Conservation (phyloP, 2,888 invertebrate species). For the Morpho achilles region DNA sequence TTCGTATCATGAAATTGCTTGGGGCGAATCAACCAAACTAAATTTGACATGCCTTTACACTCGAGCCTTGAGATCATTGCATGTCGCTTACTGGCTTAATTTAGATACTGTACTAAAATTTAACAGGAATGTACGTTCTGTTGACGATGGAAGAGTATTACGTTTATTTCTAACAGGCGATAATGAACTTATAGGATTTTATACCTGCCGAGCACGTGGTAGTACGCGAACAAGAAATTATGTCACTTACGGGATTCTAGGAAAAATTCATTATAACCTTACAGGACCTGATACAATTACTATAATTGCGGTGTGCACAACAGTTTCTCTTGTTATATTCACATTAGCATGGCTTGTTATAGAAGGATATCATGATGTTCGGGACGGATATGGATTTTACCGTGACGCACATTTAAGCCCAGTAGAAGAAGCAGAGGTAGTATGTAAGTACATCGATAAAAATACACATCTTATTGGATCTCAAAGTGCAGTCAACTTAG, state of each 20-base stretch:
- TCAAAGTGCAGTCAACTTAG: slow-evolving; percentile 44
- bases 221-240: slow-evolving; percentile 53
- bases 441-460: slow-evolving; percentile 59
- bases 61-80: slow-evolving; percentile 39
- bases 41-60: slow-evolving; percentile 65
- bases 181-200: slow-evolving; percentile 59
- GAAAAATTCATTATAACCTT: slow-evolving; percentile 48
- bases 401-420: slow-evolving; percentile 59
- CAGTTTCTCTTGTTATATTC: slow-evolving; percentile 48
- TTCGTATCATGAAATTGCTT: slow-evolving; percentile 59
- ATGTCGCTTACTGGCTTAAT: slow-evolving; percentile 54
- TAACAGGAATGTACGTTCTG: slow-evolving; percentile 42
- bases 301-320: slow-evolving; percentile 52
- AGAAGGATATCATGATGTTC: slow-evolving; percentile 60
- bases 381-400: slow-evolving; percentile 63
- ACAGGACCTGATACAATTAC: slow-evolving; percentile 53
- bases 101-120: slow-evolving; percentile 45
- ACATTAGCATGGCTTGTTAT: slow-evolving; percentile 55
- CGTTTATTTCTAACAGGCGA: slow-evolving; percentile 50
- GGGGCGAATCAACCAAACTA: slow-evolving; percentile 57
- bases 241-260: slow-evolving; percentile 65
- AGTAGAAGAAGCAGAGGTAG: slow-evolving; percentile 58
- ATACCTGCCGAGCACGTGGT: slow-evolving; percentile 58
- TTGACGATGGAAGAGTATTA: slow-evolving; percentile 57
- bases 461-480: slow-evolving; percentile 49